These are phyloP conservation scores for Neoniphon sammara DNA, from an alignment of 2,797 vertebrate genomes.

Conservation along the genomic window DNA sequence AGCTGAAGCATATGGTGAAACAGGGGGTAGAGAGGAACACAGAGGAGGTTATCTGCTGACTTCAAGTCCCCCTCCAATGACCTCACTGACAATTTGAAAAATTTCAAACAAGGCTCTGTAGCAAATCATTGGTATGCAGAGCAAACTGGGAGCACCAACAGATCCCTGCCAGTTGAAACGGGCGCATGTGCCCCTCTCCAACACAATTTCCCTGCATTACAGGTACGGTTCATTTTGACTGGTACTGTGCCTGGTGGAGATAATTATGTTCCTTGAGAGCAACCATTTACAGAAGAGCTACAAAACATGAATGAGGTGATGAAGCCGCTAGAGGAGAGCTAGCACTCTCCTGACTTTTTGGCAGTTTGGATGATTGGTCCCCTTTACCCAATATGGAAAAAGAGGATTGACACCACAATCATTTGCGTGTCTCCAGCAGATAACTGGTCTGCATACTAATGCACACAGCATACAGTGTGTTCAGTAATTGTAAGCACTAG, in stretches of 20 bases:
- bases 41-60: slow-evolving; percentile 67
- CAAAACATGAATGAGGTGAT: slow-evolving; percentile 15
- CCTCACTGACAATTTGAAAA: slow-evolving; percentile 68
- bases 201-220: slow-evolving; percentile 39
- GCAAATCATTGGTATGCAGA: slow-evolving; percentile 58
- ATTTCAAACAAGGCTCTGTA: slow-evolving; percentile 55
- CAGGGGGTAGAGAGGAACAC: neutral
- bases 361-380: no score
- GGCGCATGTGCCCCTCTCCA: neutral
- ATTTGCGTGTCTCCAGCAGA: no score
- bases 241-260: slow-evolving; percentile 13
- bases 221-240: slow-evolving; percentile 38
- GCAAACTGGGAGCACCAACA: slow-evolving; percentile 42
- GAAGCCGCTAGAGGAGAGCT: neutral
- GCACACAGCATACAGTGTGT: no score
- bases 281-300: slow-evolving; percentile 2
- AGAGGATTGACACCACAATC: no score
- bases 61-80: slow-evolving; percentile 65
- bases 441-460: no score
- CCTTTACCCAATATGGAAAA: no score
- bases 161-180: slow-evolving; percentile 20
- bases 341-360: no score
- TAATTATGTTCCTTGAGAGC: neutral
- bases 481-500: no score
- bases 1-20: slow-evolving; percentile 47